Evolutionary conservation across 2,888 invertebrate species (phyloP).

Genomic region (Agrochola litura): DNA sequence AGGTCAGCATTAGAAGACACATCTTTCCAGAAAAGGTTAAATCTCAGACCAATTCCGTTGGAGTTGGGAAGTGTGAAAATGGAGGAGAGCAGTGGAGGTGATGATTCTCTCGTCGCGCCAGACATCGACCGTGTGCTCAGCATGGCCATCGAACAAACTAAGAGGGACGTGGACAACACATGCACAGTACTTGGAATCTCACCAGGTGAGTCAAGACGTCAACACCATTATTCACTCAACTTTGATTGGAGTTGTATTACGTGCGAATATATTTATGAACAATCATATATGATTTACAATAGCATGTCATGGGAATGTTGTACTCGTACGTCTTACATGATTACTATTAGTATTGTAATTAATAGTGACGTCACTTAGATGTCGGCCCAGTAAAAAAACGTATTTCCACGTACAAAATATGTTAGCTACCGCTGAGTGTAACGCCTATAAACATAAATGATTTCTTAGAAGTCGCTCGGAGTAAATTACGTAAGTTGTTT

Average conservation of each 20-base stretch:
- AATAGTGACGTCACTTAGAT: slow-evolving; percentile 81
- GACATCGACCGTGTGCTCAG: slow-evolving; percentile 96
- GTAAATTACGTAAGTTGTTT: slow-evolving; percentile 84
- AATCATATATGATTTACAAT: slow-evolving; percentile 66
- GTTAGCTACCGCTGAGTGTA: slow-evolving; percentile 77
- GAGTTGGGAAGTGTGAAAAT: slow-evolving; percentile 92
- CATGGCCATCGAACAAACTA: slow-evolving; percentile 96
- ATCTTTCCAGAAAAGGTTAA: slow-evolving; percentile 95
- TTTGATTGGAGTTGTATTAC: slow-evolving; percentile 56
- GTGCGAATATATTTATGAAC: slow-evolving; percentile 61
- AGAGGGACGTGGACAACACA: slow-evolving; percentile 95
- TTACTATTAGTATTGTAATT: slow-evolving; percentile 70
- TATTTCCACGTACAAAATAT: slow-evolving; percentile 78
- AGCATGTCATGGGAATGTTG: slow-evolving; percentile 73
- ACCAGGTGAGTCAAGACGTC: slow-evolving; percentile 92
- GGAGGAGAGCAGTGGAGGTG: slow-evolving; percentile 92
- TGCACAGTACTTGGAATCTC: slow-evolving; percentile 96
- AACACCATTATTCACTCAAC: slow-evolving; percentile 61
- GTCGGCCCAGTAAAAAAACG: slow-evolving; percentile 74
- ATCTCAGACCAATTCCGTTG: slow-evolving; percentile 94
- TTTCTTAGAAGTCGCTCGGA: slow-evolving; percentile 81
- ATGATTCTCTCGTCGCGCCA: slow-evolving; percentile 92
- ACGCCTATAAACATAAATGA: slow-evolving; percentile 80
- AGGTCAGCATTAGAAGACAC: slow-evolving; percentile 96
- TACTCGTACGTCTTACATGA: slow-evolving; percentile 67